Percentiles rank a stretch among this genome's conserved stretches.
Conservation (phyloP, 2,888 invertebrate species). For the Erynnis tages region DNA sequence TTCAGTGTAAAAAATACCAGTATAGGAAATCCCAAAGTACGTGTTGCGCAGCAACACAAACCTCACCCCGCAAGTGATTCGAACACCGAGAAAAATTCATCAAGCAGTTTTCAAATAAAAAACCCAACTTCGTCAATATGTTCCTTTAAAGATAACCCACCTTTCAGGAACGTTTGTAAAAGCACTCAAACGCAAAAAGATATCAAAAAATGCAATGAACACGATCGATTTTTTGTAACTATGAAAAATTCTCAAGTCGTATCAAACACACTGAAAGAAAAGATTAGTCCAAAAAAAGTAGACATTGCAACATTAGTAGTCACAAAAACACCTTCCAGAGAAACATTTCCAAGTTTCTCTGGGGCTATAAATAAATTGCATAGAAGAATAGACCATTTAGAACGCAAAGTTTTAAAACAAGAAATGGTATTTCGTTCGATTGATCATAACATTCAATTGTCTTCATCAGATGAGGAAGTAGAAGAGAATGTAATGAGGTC, state of each 20-base stretch:
- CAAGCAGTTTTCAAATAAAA: conserved; percentile 32
- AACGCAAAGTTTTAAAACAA: conserved; percentile 61
- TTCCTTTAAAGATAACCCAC: conserved; percentile 38
- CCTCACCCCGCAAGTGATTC: conserved; percentile 38
- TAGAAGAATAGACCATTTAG: conserved; percentile 60
- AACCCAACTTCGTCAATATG: conserved; percentile 44
- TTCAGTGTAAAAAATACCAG: conserved; percentile 49
- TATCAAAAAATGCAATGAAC: conserved; percentile 63
- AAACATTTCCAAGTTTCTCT: conserved; percentile 40
- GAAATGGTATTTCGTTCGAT: conserved; percentile 66
- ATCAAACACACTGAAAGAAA: conserved; percentile 42
- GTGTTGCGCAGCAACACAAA: conserved; percentile 36
- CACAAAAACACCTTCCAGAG: conserved; percentile 53
- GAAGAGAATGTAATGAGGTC: conserved; percentile 47
- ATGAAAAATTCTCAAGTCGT: conserved; percentile 57
- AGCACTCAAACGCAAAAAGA: conserved; percentile 45
- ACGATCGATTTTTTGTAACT: conserved; percentile 52
- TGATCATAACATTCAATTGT: conserved; percentile 53
- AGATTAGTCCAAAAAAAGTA: conserved; percentile 46
- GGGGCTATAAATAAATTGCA: conserved; percentile 48
- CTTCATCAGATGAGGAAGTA: conserved; percentile 63
- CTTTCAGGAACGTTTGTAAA: conserved; percentile 38
- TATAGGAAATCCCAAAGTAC: conserved; percentile 43
- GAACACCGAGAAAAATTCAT: conserved; percentile 43
- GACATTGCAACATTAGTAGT: conserved; percentile 56